Percentiles rank a stretch among this genome's conserved stretches.
These are phyloP conservation scores for Steatocranus sp. DNA, from an alignment of 2,797 vertebrate species.

Conservation along the genomic window DNA sequence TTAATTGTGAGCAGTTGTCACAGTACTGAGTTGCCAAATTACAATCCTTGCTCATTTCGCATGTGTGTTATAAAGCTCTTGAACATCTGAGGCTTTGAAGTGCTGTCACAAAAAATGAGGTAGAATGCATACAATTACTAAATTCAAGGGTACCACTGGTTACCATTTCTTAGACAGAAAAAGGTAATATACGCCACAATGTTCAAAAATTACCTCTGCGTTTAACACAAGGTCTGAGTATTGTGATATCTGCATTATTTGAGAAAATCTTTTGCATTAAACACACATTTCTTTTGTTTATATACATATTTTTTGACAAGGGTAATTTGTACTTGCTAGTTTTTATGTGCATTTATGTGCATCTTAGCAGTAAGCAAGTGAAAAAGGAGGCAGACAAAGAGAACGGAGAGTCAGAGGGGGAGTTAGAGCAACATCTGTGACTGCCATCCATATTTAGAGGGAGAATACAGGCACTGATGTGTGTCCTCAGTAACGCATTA, in stretches of 20 bases:
- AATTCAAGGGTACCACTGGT: neutral
- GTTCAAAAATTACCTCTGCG: neutral
- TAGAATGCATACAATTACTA: neutral
- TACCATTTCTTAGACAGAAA: neutral
- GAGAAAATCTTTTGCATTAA: neutral
- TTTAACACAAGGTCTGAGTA: neutral
- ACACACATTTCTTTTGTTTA: neutral
- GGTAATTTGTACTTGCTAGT: neutral
- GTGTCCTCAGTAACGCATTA: conserved; percentile 38
- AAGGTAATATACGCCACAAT: no score
- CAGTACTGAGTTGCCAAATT: neutral
- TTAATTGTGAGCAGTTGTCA: neutral
- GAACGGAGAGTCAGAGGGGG: neutral
- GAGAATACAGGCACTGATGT: conserved; percentile 46
- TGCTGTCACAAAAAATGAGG: neutral
- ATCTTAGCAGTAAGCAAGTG: neutral
- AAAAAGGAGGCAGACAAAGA: neutral
- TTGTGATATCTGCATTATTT: neutral
- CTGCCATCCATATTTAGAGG: conserved; percentile 47
- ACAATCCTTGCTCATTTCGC: neutral
- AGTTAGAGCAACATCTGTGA: conserved; percentile 45
- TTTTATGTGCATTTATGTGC: neutral
- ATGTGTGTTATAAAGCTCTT: neutral
- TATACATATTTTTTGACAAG: neutral
- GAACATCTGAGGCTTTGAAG: neutral